Evolutionary conservation across 2,113 vertebrate species (phyloP).

Genomic region (Pachycephala philippinensis): DNA sequence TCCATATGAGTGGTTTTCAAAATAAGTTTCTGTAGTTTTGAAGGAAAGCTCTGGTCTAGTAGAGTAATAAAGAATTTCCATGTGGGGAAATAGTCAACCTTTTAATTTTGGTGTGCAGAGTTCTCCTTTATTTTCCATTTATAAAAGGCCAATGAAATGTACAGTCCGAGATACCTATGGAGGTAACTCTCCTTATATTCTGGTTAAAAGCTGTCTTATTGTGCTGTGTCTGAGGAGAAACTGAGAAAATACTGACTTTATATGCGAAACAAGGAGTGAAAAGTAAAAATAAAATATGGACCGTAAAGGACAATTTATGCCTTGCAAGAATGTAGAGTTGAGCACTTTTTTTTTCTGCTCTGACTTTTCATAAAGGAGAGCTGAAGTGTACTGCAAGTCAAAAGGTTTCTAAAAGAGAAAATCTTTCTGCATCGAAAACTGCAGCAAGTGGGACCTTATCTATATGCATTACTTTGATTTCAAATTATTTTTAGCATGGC

Average conservation of each 20-base stretch:
- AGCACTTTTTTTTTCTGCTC: neutral
- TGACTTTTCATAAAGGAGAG: constrained; percentile 29
- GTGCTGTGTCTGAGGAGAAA: neutral
- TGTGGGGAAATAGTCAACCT: constrained; percentile 25
- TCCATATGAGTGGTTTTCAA: constrained; percentile 41
- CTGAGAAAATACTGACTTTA: neutral
- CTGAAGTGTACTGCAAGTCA: neutral
- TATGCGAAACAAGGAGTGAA: constrained; percentile 17
- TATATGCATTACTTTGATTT: constrained; percentile 82
- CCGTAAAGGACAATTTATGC: neutral
- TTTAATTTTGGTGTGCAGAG: constrained; percentile 40
- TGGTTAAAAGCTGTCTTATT: neutral
- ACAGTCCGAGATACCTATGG: neutral
- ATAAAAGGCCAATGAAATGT: neutral
- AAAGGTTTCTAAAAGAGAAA: neutral
- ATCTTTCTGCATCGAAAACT: neutral
- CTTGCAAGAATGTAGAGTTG: neutral
- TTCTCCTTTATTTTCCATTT: constrained; percentile 27
- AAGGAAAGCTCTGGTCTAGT: constrained; percentile 4
- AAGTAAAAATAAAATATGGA: constrained; percentile 28
- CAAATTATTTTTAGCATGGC: constrained; percentile 81
- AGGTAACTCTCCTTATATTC: neutral
- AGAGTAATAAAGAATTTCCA: constrained; percentile 46
- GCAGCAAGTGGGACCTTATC: constrained; percentile 66
- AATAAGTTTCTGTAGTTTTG: constrained; percentile 51